Evolutionary conservation across 2,888 invertebrate species (phyloP).

Genomic region (Drepana falcataria): DNA sequence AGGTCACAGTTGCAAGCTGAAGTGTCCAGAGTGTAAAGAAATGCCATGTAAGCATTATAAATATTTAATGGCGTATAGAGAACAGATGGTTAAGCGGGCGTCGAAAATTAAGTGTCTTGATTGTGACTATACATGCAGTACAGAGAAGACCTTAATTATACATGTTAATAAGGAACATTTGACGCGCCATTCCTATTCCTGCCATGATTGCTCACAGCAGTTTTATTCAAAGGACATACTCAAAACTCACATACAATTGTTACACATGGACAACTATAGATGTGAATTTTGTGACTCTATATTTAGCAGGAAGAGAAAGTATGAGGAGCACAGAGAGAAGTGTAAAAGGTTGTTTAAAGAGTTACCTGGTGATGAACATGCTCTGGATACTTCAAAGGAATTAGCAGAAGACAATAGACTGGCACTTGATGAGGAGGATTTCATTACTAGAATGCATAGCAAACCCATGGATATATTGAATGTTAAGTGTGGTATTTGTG

Average conservation of each 20-base stretch:
- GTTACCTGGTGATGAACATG: slow-evolving; percentile 30
- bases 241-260: slow-evolving; percentile 38
- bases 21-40: slow-evolving; percentile 39
- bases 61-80: slow-evolving; percentile 41
- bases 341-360: slow-evolving; percentile 30
- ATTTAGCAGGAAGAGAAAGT: slow-evolving; percentile 25
- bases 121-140: slow-evolving; percentile 45
- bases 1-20: slow-evolving; percentile 42
- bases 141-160: slow-evolving; percentile 39
- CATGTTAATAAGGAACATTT: slow-evolving; percentile 51
- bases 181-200: slow-evolving; percentile 45
- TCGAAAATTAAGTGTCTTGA: slow-evolving; percentile 38
- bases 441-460: slow-evolving; percentile 37
- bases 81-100: slow-evolving; percentile 33
- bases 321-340: slow-evolving; percentile 28
- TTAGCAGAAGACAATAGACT: slow-evolving; percentile 29
- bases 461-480: slow-evolving; percentile 24
- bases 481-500: slow-evolving; percentile 3
- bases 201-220: slow-evolving; percentile 40
- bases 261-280: slow-evolving; percentile 32
- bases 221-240: slow-evolving; percentile 46
- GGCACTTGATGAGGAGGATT: slow-evolving; percentile 30
- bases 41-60: slow-evolving; percentile 44
- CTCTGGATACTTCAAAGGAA: slow-evolving; percentile 30
- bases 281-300: slow-evolving; percentile 43